Evolutionary conservation across 2,797 vertebrate genomes (phyloP), one percentile per base, ranked within the genome.

Genomic region (Zenarchopterus dispar): DNA sequence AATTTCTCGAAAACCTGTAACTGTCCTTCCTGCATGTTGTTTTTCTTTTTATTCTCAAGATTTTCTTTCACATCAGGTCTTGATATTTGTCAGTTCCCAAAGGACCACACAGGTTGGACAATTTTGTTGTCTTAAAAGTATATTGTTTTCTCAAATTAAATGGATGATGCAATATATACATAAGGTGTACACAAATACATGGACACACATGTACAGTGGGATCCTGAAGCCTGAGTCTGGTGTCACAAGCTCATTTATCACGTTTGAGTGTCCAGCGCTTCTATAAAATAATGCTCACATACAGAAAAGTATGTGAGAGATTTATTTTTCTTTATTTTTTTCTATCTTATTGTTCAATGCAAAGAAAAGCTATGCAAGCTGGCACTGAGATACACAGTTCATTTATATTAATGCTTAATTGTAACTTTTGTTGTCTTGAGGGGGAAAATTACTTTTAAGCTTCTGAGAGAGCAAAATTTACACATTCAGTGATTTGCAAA

Each of bases 171-270:
- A 84, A 83, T 88, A 88, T 91, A 91, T 92, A 88, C 89, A 91
- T 88, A 61, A 69, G 74, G 79, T 91, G 80, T 71, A 83, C 91
- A 89, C 91, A 91, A 75, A 89, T 91, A 89, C 86, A 91, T 85
- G 69, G 74, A 84, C 81, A 85, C 87, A 86, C 86, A 84, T 84
- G 55, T 80, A 44, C 41, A 24, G 75, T 75, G 70, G 67, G 74
- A 56, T 80, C 65, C 68, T 56, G 28, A 75, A 65, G 73, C 63
- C 81, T 31, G 71, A 72, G 61, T 61, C 57, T 52, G 49, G 2
- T 39, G 48, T 31, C 19, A 50, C 24, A 41, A 70, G 33, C 8
- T 60, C 0, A 13, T 62, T 46, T 31, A 22, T 43, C 13, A 33
- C 1, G n/a, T 50, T 16, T 4, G 18, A 18, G 21, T 23, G 2